A percentile compares a stretch with the other conserved stretches of the same genome.
Evolutionary conservation across 2,113 vertebrate genomes (phyloP).

Genomic region (Leptodactylus fuscus): DNA sequence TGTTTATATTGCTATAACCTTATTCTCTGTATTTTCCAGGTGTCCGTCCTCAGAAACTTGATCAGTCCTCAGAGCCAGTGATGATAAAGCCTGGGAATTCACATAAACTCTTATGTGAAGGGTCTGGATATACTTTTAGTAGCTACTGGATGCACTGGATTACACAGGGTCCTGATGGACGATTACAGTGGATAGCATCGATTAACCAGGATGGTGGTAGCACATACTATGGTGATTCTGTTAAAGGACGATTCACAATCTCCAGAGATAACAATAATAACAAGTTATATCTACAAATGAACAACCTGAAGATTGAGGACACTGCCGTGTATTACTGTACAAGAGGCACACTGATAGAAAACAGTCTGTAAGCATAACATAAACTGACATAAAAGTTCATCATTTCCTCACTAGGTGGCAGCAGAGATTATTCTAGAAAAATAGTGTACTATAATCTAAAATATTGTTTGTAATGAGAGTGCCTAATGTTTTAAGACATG

Average conservation of each 20-base stretch:
- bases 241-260: slow-evolving; percentile 30
- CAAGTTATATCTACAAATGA: too few species aligned
- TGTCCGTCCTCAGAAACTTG: slow-evolving; percentile 21
- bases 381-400: background rate
- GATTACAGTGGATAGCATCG: background rate
- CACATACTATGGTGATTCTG: background rate
- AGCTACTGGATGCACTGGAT: slow-evolving; percentile 69
- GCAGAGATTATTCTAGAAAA: too few species aligned
- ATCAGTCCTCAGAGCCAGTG: slow-evolving; percentile 50
- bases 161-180: slow-evolving; percentile 66
- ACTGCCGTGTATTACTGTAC: slow-evolving; percentile 36
- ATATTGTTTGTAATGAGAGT: too few species aligned
- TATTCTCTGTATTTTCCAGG: slow-evolving; percentile 41
- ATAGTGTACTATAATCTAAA: too few species aligned
- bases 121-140: slow-evolving; percentile 36
- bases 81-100: slow-evolving; percentile 22
- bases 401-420: background rate
- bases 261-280: too few species aligned
- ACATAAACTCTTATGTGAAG: slow-evolving; percentile 44
- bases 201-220: slow-evolving; percentile 11
- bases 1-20: background rate
- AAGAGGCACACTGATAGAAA: slow-evolving; percentile 16
- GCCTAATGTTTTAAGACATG: too few species aligned
- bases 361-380: background rate
- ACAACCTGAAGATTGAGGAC: too few species aligned